Conservation (phyloP, 2,113 vertebrate genomes). For the Tapirus terrestris region DNA sequence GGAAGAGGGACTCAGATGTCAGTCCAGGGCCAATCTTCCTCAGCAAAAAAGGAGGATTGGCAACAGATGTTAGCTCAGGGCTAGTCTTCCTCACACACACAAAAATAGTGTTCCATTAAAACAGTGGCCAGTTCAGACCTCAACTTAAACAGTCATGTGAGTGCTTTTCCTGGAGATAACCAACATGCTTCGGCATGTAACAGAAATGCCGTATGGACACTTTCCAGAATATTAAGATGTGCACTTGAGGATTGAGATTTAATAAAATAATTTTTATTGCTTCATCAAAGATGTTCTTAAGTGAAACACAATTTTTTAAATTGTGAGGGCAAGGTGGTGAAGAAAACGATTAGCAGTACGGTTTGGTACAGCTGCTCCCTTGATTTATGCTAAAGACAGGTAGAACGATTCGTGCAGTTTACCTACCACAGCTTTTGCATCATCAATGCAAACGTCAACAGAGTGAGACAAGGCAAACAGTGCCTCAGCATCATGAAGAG, state of each 20-base stretch:
- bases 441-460: not conserved
- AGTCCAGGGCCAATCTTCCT: too few species aligned
- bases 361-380: too few species aligned
- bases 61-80: too few species aligned
- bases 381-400: not conserved
- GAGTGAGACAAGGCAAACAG: not conserved
- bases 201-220: too few species aligned
- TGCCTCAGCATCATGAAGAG: not conserved
- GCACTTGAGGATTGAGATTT: not conserved
- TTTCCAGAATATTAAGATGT: not conserved
- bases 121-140: not conserved
- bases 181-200: fast-evolving
- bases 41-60: too few species aligned
- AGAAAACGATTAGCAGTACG: not conserved
- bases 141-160: not conserved
- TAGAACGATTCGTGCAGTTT: not conserved
- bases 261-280: not conserved
- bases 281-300: not conserved
- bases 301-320: not conserved
- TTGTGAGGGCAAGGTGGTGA: not conserved
- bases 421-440: not conserved
- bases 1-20: too few species aligned
- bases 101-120: not conserved
- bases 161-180: not conserved
- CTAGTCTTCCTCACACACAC: too few species aligned